Percentiles rank a stretch among this genome's conserved stretches.
These are phyloP conservation scores for Ciconia boyciana DNA, from an alignment of 2,113 vertebrate genomes.

Conservation along the genomic window DNA sequence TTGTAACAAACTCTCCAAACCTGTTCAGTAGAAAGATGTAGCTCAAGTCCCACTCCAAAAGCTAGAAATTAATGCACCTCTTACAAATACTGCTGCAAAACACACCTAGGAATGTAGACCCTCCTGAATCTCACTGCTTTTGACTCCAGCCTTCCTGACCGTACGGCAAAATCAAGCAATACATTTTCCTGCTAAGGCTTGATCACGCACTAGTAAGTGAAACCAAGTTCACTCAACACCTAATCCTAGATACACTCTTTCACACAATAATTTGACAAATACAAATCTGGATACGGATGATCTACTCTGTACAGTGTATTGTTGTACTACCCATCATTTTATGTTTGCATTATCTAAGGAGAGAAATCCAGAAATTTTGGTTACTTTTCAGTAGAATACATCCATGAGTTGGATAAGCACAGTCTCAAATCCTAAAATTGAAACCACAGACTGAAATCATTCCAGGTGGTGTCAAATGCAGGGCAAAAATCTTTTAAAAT, in stretches of 20 bases:
- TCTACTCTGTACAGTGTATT: not conserved
- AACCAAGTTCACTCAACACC: not conserved
- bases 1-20: not conserved
- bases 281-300: fast-evolving
- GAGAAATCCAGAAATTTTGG: not conserved
- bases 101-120: not conserved
- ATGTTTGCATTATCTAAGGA: not conserved
- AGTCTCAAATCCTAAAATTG: not conserved
- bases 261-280: not conserved
- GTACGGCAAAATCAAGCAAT: not conserved
- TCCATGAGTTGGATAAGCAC: not conserved
- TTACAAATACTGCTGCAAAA: not conserved
- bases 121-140: not conserved
- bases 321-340: not conserved
- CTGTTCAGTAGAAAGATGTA: not conserved
- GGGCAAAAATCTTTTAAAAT: not conserved
- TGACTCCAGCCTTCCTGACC: not conserved
- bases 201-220: not conserved
- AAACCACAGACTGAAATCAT: not conserved
- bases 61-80: not conserved
- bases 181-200: not conserved
- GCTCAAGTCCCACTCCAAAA: not conserved
- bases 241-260: not conserved
- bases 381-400: not conserved
- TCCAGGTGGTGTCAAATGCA: not conserved